Percentiles rank a stretch among this genome's conserved stretches.
Conservation (phyloP, 2,888 invertebrate genomes). For the Steinernema scapterisci region DNA sequence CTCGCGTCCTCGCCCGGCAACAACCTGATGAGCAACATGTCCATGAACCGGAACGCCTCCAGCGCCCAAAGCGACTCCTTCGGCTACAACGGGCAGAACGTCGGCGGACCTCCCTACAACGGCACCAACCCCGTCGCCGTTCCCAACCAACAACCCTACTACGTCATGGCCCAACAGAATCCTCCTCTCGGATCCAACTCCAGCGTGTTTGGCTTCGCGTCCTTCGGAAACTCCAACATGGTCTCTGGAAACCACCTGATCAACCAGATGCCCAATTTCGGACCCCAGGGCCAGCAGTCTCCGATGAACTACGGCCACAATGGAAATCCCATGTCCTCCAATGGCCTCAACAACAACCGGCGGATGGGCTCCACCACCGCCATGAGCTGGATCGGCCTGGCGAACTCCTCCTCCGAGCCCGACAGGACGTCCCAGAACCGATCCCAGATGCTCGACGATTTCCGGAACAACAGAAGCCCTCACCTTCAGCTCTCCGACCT, state of each 20-base stretch:
- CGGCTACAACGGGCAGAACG: slow-evolving; percentile 32
- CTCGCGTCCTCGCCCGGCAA: too few species aligned
- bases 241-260: neutral
- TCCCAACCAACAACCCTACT: slow-evolving; percentile 34
- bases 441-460: slow-evolving; percentile 91
- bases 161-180: slow-evolving; percentile 37
- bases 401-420: neutral
- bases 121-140: slow-evolving; percentile 35
- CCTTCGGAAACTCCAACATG: slow-evolving; percentile 1
- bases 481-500: slow-evolving; percentile 82
- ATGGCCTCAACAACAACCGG: neutral
- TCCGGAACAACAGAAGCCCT: slow-evolving; percentile 74
- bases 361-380: neutral
- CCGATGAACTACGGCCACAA: slow-evolving; percentile 20
- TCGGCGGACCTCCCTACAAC: slow-evolving; percentile 35
- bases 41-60: slow-evolving; percentile 6
- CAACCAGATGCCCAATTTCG: neutral
- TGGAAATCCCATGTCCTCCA: neutral
- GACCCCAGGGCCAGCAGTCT: neutral
- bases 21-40: slow-evolving; percentile 42
- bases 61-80: slow-evolving; percentile 39
- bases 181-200: slow-evolving; percentile 40
- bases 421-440: slow-evolving; percentile 69
- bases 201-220: slow-evolving; percentile 34
- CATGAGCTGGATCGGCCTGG: slow-evolving; percentile 1